phyloP scores from a whole-genome alignment of 2,888 invertebrate genomes.

The Asteroscopus sphinx region DNA sequence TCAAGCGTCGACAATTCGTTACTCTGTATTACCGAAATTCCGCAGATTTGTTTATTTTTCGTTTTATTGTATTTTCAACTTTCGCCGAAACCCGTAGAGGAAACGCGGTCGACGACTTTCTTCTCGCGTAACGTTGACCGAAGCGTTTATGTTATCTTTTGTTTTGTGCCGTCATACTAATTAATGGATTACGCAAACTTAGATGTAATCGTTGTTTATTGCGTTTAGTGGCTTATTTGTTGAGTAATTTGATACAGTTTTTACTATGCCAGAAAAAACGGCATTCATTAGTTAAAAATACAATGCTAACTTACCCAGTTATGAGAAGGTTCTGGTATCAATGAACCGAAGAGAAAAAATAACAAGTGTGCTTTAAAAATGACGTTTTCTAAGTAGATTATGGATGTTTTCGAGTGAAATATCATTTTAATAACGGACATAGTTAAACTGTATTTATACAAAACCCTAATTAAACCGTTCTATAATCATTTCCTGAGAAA shows the following conservation, averaged over 20 bases:
- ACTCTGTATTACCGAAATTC: constrained; percentile 47
- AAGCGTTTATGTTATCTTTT: constrained; percentile 62
- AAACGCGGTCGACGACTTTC: constrained; percentile 51
- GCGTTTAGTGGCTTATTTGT: constrained; percentile 14
- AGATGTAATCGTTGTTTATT: constrained; percentile 45
- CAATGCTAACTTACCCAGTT: too few relatives aligned
- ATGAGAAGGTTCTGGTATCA: too few relatives aligned
- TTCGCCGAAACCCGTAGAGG: constrained; percentile 62
- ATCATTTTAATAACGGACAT: too few relatives aligned
- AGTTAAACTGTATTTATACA: too few relatives aligned
- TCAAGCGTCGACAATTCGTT: constrained; percentile 47
- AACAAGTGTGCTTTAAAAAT: too few relatives aligned
- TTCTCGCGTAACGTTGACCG: constrained; percentile 56
- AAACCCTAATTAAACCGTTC: too few relatives aligned
- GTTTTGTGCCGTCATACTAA: constrained; percentile 63
- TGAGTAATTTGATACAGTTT: not conserved
- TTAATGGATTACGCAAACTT: constrained; percentile 62
- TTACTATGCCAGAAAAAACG: not conserved
- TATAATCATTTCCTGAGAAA: too few relatives aligned
- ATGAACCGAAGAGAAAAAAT: too few relatives aligned
- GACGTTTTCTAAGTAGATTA: too few relatives aligned
- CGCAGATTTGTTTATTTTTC: constrained; percentile 45
- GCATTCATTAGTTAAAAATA: not conserved
- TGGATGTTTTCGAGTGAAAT: too few relatives aligned
- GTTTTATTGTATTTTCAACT: constrained; percentile 54